phyloP scores from a whole-genome alignment of 2,113 vertebrate genomes.

The Balaeniceps rex region DNA sequence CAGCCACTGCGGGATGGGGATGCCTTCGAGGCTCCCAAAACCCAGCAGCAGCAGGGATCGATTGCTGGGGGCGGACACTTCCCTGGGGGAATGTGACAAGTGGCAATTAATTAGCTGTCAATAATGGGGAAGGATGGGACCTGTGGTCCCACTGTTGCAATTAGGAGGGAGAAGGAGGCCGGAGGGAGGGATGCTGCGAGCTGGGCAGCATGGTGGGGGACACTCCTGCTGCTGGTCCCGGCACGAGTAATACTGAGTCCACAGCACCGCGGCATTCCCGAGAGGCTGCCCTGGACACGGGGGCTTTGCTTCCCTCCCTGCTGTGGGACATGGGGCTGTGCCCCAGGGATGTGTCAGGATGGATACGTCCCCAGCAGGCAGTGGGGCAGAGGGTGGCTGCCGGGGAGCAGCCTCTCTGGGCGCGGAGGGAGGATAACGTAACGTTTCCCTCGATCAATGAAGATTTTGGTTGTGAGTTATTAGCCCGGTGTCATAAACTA shows the following conservation, averaged over 20 bases:
- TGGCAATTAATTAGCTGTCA: neutral
- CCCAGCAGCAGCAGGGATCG: neutral
- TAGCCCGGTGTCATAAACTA: conserved; percentile 63
- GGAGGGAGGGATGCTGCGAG: neutral
- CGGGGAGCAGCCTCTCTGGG: neutral
- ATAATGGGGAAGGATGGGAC: neutral
- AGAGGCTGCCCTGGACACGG: neutral
- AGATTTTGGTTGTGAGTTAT: conserved; percentile 62
- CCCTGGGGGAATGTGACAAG: neutral
- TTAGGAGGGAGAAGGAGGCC: neutral
- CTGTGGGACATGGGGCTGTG: neutral
- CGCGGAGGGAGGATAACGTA: neutral
- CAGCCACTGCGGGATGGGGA: neutral
- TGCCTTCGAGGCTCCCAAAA: neutral
- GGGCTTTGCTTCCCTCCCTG: neutral
- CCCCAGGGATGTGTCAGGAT: neutral
- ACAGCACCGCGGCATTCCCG: fast-evolving
- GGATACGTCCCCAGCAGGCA: neutral
- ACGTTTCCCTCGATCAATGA: conserved; percentile 38
- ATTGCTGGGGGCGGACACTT: neutral
- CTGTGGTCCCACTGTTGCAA: neutral
- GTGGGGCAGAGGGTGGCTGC: neutral
- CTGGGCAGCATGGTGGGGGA: neutral
- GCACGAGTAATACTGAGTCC: neutral
- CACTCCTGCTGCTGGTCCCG: neutral